Base-by-base conservation (phyloP, 2,797 vertebrate genomes). In the Xenopus petersii region DNA sequence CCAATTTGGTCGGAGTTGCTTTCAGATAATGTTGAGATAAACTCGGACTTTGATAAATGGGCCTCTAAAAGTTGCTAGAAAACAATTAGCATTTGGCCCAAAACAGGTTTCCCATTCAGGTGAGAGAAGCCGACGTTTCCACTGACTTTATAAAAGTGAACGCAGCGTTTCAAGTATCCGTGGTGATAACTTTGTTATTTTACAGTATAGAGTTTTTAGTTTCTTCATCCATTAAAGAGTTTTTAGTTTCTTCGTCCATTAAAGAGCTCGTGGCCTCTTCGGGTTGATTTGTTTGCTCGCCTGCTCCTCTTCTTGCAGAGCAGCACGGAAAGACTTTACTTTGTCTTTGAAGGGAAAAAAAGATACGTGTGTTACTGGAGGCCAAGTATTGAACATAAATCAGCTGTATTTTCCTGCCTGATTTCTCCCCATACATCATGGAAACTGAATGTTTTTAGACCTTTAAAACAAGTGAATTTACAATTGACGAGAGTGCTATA, bases 271-370 rank as follows among this genome's bases (percentile, higher is more conserved):
- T 71, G 95, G 94, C 88, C 95, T 94, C 85, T 95, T 97, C 26
- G 94, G 94, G 83, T 94, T 95, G 75, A 99, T 98, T 88, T 98
- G 96, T 91, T 97, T 92, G 90, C 97, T 99, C 73, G 97, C 96
- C 81, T 97, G 95, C 83, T 99, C 97, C 80, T 99, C 97, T 61
- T 98, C 96, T 84, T 97, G 96, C 5, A 99, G 92, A 16, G 96
- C 82, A 67, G 94, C 90, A 63, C 96, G 95, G 89, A 99, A 99
- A 61, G 95, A 94, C 82, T 98, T 98, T 85, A 98, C 97, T 94
- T 99, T 99, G 88, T 98, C 97, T 99, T 87, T 82, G 74, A 84
- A 36, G 17, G 81, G 81, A 65, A 73, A 80, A 17, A 64, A 70
- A 67, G 42, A n/a, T 4, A 30, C 4, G 1, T 4, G 26, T 30